Percentiles rank a stretch among this genome's conserved stretches.
Evolutionary conservation across 2,797 vertebrate genomes (phyloP).

Genomic region (Cheirogaleus major): DNA sequence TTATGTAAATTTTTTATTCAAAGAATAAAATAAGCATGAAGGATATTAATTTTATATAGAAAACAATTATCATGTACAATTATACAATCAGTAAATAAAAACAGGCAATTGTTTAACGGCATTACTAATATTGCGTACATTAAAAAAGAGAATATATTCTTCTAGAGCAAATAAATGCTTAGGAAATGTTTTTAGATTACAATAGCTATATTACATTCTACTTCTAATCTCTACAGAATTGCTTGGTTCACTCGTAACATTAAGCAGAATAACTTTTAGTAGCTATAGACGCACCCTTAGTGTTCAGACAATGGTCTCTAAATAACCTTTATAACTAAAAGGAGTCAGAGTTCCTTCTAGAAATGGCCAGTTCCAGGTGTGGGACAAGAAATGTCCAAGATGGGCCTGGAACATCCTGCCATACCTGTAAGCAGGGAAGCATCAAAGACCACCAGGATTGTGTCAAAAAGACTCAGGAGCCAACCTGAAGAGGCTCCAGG

Average conservation of each 20-base stretch:
- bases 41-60: not conserved
- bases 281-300: not conserved
- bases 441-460: not conserved
- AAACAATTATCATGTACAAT: not conserved
- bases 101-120: not conserved
- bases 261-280: not conserved
- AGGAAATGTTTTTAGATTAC: conserved; percentile 12
- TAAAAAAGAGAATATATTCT: not conserved
- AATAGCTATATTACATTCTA: not conserved
- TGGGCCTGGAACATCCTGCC: not conserved
- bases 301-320: not conserved
- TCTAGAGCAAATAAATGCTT: not conserved
- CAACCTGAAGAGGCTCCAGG: not conserved
- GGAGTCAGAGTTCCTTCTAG: conserved; percentile 6
- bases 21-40: conserved; percentile 5
- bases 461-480: not conserved
- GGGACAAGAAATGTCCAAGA: not conserved
- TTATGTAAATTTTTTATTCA: not conserved
- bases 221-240: not conserved
- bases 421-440: not conserved
- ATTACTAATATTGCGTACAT: not conserved
- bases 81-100: not conserved
- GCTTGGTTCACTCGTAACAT: not conserved
- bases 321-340: not conserved
- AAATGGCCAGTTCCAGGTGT: not conserved